Conservation (phyloP, 2,888 invertebrate species). For the Sminthurinus aureus region DNA sequence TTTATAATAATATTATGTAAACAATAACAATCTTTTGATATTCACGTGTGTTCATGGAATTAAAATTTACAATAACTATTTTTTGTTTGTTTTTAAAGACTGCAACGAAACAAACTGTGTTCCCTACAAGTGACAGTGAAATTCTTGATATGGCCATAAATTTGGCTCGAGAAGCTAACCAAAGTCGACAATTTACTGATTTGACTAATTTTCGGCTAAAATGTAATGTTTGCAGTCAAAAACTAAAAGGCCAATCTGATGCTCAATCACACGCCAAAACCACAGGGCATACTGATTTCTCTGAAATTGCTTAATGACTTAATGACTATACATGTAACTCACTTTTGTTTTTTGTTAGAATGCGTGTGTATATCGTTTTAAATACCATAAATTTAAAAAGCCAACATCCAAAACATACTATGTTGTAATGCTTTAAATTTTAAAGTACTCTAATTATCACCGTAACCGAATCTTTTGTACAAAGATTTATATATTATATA, state of each 20-base stretch:
- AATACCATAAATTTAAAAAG: too few species aligned
- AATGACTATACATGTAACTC: too few species aligned
- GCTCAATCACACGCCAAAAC: slow-evolving; percentile 85
- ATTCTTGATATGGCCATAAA: slow-evolving; percentile 83
- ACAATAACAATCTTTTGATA: neutral
- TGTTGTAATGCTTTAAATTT: too few species aligned
- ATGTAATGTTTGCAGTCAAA: slow-evolving; percentile 80
- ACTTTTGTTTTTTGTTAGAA: neutral
- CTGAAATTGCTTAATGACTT: slow-evolving; percentile 61
- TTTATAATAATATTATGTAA: slow-evolving; percentile 57
- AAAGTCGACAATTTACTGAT: slow-evolving; percentile 89
- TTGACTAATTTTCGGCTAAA: slow-evolving; percentile 84
- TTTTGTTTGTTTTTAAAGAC: too few species aligned
- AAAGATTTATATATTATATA: too few species aligned
- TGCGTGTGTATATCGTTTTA: neutral
- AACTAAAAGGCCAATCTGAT: slow-evolving; percentile 80
- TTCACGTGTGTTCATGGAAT: too few species aligned
- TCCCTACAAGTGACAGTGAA: slow-evolving; percentile 76
- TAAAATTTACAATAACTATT: too few species aligned
- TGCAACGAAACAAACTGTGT: slow-evolving; percentile 73
- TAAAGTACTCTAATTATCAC: too few species aligned
- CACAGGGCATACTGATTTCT: slow-evolving; percentile 75
- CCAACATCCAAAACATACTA: too few species aligned
- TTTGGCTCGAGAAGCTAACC: slow-evolving; percentile 85
- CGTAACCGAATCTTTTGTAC: too few species aligned